Percentiles rank a stretch among this genome's conserved stretches.
Evolutionary conservation across 2,888 invertebrate species (phyloP).

Genomic region (Dolichopus griseipennis): DNA sequence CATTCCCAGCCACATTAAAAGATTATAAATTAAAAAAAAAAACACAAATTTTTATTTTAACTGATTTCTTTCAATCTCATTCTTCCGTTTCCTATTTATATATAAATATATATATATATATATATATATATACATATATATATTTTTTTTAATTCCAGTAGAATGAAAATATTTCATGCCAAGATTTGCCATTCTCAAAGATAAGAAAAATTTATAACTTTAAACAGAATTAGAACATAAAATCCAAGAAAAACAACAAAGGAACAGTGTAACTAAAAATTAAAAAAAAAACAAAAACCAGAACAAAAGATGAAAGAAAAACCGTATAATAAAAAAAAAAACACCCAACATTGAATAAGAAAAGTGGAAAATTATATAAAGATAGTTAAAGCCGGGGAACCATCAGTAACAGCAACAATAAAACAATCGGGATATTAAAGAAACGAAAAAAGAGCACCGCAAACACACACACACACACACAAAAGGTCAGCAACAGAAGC

Average conservation of each 20-base stretch:
- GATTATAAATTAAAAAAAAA: too few species aligned
- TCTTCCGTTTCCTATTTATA: too few species aligned
- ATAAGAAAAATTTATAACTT: conserved; percentile 3
- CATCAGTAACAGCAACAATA: too few species aligned
- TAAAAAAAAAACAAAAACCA: background rate
- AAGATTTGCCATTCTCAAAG: background rate
- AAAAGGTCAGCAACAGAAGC: background rate
- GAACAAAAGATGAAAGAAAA: background rate
- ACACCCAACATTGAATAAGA: background rate
- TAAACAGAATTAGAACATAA: background rate
- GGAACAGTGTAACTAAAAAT: background rate
- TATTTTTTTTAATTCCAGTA: too few species aligned
- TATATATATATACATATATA: too few species aligned
- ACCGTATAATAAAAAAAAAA: background rate
- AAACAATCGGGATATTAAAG: too few species aligned
- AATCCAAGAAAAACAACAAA: background rate
- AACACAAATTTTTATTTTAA: background rate
- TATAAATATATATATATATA: too few species aligned
- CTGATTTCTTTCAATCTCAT: too few species aligned
- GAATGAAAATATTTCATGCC: background rate
- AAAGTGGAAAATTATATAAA: background rate
- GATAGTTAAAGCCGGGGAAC: background rate
- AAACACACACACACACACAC: background rate
- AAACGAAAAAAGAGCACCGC: background rate
- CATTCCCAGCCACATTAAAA: too few species aligned